Evolutionary conservation across 2,888 invertebrate species (phyloP).

Genomic region (Neocrepidodera transversa): DNA sequence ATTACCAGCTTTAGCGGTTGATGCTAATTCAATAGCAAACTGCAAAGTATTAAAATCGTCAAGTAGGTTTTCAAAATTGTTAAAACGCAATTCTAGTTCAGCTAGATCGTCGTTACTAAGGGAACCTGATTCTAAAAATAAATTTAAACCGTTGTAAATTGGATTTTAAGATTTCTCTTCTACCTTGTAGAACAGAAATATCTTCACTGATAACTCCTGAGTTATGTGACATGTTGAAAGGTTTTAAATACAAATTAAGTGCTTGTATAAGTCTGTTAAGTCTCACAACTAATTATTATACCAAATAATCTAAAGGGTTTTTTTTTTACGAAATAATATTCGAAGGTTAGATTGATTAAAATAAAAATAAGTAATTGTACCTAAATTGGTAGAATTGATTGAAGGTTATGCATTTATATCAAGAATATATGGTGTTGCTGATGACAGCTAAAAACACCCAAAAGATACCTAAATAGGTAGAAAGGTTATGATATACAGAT

Average conservation of each 20-base stretch:
- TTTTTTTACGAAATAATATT: too few relatives aligned
- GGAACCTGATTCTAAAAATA: not conserved
- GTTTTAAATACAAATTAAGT: not conserved
- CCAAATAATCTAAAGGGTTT: not conserved
- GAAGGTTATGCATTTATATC: too few relatives aligned
- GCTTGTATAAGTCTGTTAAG: not conserved
- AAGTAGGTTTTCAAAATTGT: not conserved
- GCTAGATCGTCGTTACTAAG: not conserved
- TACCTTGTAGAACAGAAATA: not conserved
- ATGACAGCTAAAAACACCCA: too few relatives aligned
- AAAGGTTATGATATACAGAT: not conserved
- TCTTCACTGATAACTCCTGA: not conserved
- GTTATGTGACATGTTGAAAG: not conserved
- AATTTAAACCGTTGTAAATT: not conserved
- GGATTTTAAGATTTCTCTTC: not conserved
- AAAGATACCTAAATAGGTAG: too few relatives aligned
- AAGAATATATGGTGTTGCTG: too few relatives aligned
- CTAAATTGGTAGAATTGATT: too few relatives aligned
- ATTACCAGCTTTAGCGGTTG: not conserved
- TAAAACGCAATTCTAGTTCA: not conserved
- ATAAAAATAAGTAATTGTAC: too few relatives aligned
- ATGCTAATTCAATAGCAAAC: not conserved
- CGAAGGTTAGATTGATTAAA: too few relatives aligned
- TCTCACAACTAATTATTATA: not conserved
- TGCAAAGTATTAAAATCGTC: not conserved